phyloP scores from a whole-genome alignment of 2,888 invertebrate species.

The Entomobrya proxima region DNA sequence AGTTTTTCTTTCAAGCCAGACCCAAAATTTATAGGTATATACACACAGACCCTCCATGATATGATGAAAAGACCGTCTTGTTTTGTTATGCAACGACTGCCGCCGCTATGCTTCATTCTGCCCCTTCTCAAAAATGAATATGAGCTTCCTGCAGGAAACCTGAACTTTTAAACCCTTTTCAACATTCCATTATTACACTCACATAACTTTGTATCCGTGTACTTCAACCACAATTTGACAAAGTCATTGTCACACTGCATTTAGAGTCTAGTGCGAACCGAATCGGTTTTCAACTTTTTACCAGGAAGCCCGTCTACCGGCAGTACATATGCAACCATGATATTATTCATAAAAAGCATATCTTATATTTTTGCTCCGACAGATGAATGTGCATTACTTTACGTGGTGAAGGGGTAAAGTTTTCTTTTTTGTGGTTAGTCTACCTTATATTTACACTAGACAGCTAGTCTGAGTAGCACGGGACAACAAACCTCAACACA shows the following conservation, averaged over 20 bases:
- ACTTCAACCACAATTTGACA: conserved; percentile 38
- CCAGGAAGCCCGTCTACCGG: background rate
- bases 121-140: background rate
- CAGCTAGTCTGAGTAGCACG: background rate
- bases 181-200: conserved; percentile 23
- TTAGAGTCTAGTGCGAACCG: conserved; percentile 34
- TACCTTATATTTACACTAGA: background rate
- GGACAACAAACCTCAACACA: background rate
- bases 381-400: background rate
- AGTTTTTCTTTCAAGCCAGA: background rate
- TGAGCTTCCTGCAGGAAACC: conserved; percentile 44
- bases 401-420: background rate
- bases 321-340: background rate
- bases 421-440: conserved; percentile 16
- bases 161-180: conserved; percentile 53
- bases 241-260: conserved; percentile 53
- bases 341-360: background rate
- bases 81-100: conserved; percentile 8
- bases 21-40: too few species aligned
- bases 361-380: conserved; percentile 9
- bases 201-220: conserved; percentile 16
- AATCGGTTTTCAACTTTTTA: conserved; percentile 34
- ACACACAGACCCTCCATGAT: background rate
- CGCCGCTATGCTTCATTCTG: background rate
- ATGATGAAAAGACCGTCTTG: background rate